phyloP scores from a whole-genome alignment of 2,888 invertebrate species.

The Meiosimyza platycephala region DNA sequence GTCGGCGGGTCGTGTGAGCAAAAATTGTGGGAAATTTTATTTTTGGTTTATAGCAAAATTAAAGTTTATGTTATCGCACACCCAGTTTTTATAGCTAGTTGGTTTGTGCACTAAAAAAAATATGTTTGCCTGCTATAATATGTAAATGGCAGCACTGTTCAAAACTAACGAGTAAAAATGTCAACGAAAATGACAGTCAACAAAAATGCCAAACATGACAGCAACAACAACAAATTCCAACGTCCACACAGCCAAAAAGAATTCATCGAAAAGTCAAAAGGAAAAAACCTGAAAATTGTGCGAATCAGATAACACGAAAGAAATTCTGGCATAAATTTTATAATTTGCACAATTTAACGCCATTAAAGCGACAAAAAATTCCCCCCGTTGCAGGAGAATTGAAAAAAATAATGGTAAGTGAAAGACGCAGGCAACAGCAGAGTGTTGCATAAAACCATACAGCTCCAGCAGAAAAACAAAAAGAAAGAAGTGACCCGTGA shows the following conservation, averaged over 20 bases:
- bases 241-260: neutral
- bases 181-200: slow-evolving; percentile 17
- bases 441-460: slow-evolving; percentile 34
- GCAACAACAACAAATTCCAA: neutral
- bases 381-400: neutral
- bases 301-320: neutral
- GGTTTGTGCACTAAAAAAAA: too few relatives aligned
- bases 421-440: neutral
- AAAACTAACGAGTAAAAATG: neutral
- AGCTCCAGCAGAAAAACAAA: neutral
- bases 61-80: too few relatives aligned
- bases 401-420: slow-evolving; percentile 30
- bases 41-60: too few relatives aligned
- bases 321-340: slow-evolving; percentile 5
- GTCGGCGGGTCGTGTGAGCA: too few relatives aligned
- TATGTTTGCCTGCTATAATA: too few relatives aligned
- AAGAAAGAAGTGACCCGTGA: neutral
- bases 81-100: too few relatives aligned
- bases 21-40: too few relatives aligned
- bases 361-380: neutral
- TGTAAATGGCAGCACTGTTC: too few relatives aligned
- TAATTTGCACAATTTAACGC: neutral
- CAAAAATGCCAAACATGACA: neutral
- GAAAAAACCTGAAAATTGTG: slow-evolving; percentile 10
- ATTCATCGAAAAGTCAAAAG: slow-evolving; percentile 21